Conservation (phyloP, 2,113 vertebrate genomes). For the Hemibagrus wyckioides region DNA sequence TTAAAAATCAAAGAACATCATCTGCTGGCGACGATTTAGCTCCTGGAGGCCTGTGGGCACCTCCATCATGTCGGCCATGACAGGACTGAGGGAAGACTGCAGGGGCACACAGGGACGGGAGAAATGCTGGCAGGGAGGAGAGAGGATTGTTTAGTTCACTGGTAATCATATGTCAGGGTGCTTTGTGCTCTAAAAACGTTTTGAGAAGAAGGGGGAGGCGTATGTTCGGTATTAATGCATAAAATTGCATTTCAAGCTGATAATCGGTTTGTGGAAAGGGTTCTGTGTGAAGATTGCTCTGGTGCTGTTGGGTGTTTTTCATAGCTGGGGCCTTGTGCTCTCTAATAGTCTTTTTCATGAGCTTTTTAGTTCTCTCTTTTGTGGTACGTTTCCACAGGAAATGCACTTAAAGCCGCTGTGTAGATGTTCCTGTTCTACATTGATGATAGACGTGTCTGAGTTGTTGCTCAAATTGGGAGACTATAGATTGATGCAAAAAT, state of each 20-base stretch:
- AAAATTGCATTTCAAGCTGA: conserved; percentile 79
- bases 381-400: conserved; percentile 61
- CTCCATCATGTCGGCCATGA: conserved; percentile 91
- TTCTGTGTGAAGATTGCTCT: conserved; percentile 64
- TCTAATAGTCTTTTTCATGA: conserved; percentile 73
- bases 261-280: conserved; percentile 68
- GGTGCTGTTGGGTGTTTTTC: conserved; percentile 43
- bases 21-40: conserved; percentile 87
- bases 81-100: conserved; percentile 85
- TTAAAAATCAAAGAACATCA: conserved; percentile 99
- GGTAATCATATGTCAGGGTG: conserved; percentile 73
- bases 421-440: conserved; percentile 30
- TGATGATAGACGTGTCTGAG: conserved; percentile 38
- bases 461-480: conserved; percentile 27
- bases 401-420: conserved; percentile 52
- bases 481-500: neutral
- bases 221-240: conserved; percentile 76
- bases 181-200: conserved; percentile 64
- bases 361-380: conserved; percentile 62
- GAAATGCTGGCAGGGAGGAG: conserved; percentile 63
- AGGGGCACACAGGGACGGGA: conserved; percentile 73
- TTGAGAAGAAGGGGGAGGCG: conserved; percentile 58
- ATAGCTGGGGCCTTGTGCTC: conserved; percentile 59
- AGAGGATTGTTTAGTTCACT: conserved; percentile 70
- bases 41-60: conserved; percentile 87